Evolutionary conservation across 2,113 vertebrate species (phyloP), one percentile per base, ranked within the genome.

Genomic region (Cavia aperea): DNA sequence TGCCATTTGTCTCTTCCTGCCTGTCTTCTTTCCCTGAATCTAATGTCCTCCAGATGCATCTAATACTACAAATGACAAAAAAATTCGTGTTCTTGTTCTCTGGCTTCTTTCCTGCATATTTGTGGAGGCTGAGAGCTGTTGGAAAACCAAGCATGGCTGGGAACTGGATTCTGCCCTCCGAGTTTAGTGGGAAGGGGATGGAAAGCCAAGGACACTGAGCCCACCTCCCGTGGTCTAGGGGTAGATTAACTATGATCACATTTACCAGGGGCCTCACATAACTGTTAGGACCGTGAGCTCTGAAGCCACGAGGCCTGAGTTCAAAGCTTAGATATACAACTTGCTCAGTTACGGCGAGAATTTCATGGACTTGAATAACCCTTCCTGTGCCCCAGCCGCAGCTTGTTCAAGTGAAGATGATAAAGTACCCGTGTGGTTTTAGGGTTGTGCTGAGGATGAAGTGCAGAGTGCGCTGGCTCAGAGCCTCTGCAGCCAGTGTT

Each of bases 171-270:
- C 46, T 62, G 46, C 18, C 39, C 63, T 65, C 66, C 79, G 82
- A 9, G 15, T 39, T 39, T 84, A 43, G 7, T 4, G 12, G 78
- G 15, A 49, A 62, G 46, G 21, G 79, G 75, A 8, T 10, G 70
- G 13, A 36, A 21, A 65, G 63, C 54, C 33, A 15, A 39, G 23
- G 36, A 8, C 5, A 12, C 8, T 54, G 39, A 12, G 7, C 56
- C 68, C 2, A 4, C 43, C 68, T 49, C 26, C 85, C 3, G 1
- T 4, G 11, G 10, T 81, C 62, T 18, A 70, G 56, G 70, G 19
- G 0, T 2, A 7, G n/a, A 10, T 58, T 43, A 26, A 10, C 56
- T 58, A 0, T 24, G 19, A 2, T 66, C n/a, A 49, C 5, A 0
- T 70, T 82, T 43, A 18, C 72, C 8, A 0, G 16, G 29, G 9